phyloP scores from a whole-genome alignment of 2,113 vertebrate species.

The human (Homo sapiens) region GRCh38 chr15:90329501-90330000 shows the following conservation, averaged over 20 bases:
- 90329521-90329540: background rate
- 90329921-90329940: background rate
- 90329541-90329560: background rate
- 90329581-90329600: background rate
- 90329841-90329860: background rate
- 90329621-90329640: background rate
- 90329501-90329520: background rate
- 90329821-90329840: background rate
- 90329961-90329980: no score
- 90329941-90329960: no score
- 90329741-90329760: background rate
- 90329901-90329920: background rate
- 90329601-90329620: background rate
- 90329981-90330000: no score
- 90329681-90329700: background rate
- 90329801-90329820: background rate
- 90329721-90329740: background rate
- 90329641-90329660: background rate
- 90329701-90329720: background rate
- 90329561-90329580: background rate
- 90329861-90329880: background rate
- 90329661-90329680: background rate
- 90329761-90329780: background rate
- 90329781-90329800: background rate
- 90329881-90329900: background rate